Base-by-base conservation (phyloP, 1,140 invertebrate species). In the Eurytemora carolleeae region DNA sequence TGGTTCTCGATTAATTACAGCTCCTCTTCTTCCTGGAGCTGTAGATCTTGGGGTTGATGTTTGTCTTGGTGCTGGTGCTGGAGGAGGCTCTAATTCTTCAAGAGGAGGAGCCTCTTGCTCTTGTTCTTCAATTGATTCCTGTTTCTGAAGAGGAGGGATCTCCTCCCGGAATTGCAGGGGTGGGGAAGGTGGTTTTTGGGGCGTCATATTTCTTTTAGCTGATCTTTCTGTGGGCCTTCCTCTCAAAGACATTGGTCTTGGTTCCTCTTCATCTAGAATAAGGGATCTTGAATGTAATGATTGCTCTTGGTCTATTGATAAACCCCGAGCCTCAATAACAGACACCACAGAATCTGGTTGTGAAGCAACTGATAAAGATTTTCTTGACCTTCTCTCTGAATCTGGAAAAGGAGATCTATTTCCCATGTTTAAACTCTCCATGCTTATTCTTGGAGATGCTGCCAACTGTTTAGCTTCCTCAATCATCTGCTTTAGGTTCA, bases 401-500 rank as follows among this genome's bases (percentile, higher is more conserved):
- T 44, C 31, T 44, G 31, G n/a, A n/a, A n/a, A n/a, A n/a, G n/a
- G n/a, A n/a, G n/a, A n/a, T n/a, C n/a, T n/a, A n/a, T n/a, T n/a
- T n/a, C n/a, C n/a, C n/a, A n/a, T n/a, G n/a, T n/a, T n/a, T n/a
- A n/a, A n/a, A n/a, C n/a, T n/a, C n/a, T n/a, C n/a, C n/a, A n/a
- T n/a, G n/a, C n/a, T n/a, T 25, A 1, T 54, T 25, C 26, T 21
- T 3, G 55, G 55, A 23, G 24, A 21, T 19, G 18, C 55, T 15
- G 26, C 26, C 23, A 54, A n/a, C 24, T 58, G 58, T 31, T 59
- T n/a, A 21, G 60, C 60, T 26, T 62, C 60, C 25, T 62, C 53
- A 24, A 62, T 62, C 60, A 62, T 62, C 16, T 55, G 19, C 23
- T 62, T 62, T 16, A 62, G 53, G 18, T 19, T 62, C 60, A 57